Conservation (phyloP, 2,113 vertebrate species). For the Nycticebus coucang region DNA sequence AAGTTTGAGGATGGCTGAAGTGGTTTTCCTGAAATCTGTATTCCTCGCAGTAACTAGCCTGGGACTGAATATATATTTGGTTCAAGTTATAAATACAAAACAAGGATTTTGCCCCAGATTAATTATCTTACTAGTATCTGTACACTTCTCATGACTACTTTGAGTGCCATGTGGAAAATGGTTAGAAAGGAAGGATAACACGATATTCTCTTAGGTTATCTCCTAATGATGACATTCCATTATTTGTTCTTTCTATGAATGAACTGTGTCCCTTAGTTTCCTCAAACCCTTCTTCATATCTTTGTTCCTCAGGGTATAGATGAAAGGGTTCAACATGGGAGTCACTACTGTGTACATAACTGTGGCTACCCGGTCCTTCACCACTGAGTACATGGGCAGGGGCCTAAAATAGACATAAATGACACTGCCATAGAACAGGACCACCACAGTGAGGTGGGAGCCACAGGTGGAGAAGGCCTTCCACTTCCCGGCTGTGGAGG, state of each 20-base stretch:
- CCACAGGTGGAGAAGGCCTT: constrained; percentile 76
- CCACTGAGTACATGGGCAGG: constrained; percentile 71
- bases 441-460: constrained; percentile 67
- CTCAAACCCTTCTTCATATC: constrained; percentile 58
- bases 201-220: not conserved
- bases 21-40: not conserved
- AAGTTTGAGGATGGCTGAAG: not conserved
- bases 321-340: constrained; percentile 74
- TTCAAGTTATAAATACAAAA: not conserved
- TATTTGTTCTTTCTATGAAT: not conserved
- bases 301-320: constrained; percentile 73
- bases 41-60: not conserved
- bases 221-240: not conserved
- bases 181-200: not conserved
- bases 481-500: constrained; percentile 55
- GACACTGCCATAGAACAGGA: constrained; percentile 58
- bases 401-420: constrained; percentile 76
- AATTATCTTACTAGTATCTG: not conserved
- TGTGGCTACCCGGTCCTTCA: constrained; percentile 68
- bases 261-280: constrained; percentile 15
- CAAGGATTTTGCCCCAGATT: not conserved
- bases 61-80: not conserved
- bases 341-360: constrained; percentile 72
- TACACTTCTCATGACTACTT: not conserved
- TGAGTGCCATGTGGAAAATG: not conserved